Percentiles rank a stretch among this genome's conserved stretches.
Evolutionary conservation across 30 jellyfish, hydroid and myxozoan genomes (phyloP).

Genomic region (Mastigias papua): DNA sequence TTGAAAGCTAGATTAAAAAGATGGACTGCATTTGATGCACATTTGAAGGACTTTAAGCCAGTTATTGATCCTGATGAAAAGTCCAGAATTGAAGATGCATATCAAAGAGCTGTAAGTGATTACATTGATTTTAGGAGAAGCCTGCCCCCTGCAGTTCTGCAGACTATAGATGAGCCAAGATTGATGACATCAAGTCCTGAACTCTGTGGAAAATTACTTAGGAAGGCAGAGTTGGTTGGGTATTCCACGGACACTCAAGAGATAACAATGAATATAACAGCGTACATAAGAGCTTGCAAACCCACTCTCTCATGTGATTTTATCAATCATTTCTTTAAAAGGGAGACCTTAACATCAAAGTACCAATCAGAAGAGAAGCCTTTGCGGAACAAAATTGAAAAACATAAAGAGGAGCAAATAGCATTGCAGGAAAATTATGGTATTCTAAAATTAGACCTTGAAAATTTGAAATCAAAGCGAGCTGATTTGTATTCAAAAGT

Average conservation of each 20-base stretch:
- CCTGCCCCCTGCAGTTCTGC: slow-evolving; percentile 36
- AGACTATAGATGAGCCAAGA: slow-evolving; percentile 67
- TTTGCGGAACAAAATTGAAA: slow-evolving; percentile 46
- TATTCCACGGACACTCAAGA: slow-evolving; percentile 36
- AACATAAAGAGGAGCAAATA: slow-evolving; percentile 62
- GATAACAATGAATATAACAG: slow-evolving; percentile 7
- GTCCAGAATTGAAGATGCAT: slow-evolving; percentile 67
- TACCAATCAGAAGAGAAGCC: slow-evolving; percentile 41
- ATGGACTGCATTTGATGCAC: slow-evolving; percentile 84
- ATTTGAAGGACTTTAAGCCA: slow-evolving; percentile 53
- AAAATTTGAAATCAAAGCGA: slow-evolving; percentile 39
- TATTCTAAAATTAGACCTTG: slow-evolving; percentile 37
- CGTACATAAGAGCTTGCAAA: slow-evolving; percentile 10
- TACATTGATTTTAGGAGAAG: slow-evolving; percentile 48
- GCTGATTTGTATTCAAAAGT: slow-evolving; percentile 30
- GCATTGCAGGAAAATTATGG: slow-evolving; percentile 50
- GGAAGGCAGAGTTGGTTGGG: slow-evolving; percentile 89
- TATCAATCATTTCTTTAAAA: slow-evolving; percentile 85
- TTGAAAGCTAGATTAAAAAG: slow-evolving; percentile 60
- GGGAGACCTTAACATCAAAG: slow-evolving; percentile 76
- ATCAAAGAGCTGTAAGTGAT: slow-evolving; percentile 67
- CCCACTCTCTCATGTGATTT: slow-evolving; percentile 88
- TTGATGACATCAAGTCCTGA: slow-evolving; percentile 92
- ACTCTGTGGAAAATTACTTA: slow-evolving; percentile 66
- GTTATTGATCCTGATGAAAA: slow-evolving; percentile 69